Conservation (phyloP, 2,888 invertebrate species). For the Perizoma affinitatum region DNA sequence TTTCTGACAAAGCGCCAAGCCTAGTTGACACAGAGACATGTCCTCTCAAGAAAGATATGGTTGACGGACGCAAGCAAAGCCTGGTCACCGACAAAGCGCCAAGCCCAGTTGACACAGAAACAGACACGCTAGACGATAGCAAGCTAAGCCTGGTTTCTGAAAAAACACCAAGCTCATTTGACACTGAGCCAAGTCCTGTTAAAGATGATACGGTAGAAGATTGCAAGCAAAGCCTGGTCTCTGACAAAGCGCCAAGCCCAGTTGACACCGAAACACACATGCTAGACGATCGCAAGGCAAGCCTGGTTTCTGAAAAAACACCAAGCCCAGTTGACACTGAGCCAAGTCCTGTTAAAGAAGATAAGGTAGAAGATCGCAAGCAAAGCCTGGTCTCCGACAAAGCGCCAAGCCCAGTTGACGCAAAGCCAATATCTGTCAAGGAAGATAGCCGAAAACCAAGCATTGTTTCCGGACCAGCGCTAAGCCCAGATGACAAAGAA, state of each 20-base stretch:
- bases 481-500: slow-evolving; percentile 1
- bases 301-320: slow-evolving; percentile 4
- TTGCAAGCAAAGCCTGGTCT: slow-evolving; percentile 2
- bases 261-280: no score
- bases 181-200: not conserved
- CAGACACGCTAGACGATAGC: no score
- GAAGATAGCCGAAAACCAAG: not conserved
- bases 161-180: not conserved
- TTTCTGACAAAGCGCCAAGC: not conserved
- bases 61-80: not conserved
- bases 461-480: not conserved
- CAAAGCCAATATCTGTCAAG: no score
- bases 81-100: not conserved
- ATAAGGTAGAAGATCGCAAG: no score
- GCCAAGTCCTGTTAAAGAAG: not conserved
- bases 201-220: not conserved
- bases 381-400: not conserved
- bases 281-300: slow-evolving; percentile 4
- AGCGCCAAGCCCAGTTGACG: not conserved
- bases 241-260: no score
- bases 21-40: no score
- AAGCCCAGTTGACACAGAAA: not conserved
- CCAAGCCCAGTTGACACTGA: not conserved
- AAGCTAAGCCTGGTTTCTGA: not conserved
- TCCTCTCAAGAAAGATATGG: not conserved